Evolutionary conservation across 2,797 vertebrate species (phyloP).

Genomic region (Siniperca obscura): DNA sequence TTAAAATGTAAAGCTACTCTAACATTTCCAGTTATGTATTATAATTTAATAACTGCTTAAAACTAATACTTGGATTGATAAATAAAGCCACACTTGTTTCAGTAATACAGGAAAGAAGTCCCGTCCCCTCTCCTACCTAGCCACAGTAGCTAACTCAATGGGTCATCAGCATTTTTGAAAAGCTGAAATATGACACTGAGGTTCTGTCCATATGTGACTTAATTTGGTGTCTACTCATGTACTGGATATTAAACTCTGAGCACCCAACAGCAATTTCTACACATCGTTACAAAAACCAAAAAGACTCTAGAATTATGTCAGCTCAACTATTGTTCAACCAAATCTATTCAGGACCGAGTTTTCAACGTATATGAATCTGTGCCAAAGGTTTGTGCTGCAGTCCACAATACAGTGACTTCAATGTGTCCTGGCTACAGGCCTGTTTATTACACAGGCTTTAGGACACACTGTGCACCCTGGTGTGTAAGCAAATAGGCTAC

Average conservation of each 20-base stretch:
- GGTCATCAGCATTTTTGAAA: neutral
- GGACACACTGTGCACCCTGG: neutral
- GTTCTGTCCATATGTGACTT: neutral
- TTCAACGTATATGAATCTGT: neutral
- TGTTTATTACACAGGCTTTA: too few species aligned
- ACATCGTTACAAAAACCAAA: too few species aligned
- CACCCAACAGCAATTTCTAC: too few species aligned
- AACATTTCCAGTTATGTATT: neutral
- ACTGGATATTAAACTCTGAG: too few species aligned
- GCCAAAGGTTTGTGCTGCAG: neutral
- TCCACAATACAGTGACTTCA: too few species aligned
- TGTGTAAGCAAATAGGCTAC: neutral
- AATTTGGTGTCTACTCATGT: too few species aligned
- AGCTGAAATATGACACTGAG: neutral
- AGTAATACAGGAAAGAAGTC: too few species aligned
- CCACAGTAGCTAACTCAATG: neutral
- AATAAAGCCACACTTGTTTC: neutral
- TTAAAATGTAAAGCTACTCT: neutral
- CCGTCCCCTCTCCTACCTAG: too few species aligned
- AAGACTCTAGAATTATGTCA: too few species aligned
- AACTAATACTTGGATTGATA: neutral
- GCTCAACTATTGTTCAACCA: neutral
- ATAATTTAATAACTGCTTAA: too few species aligned
- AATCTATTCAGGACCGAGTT: neutral
- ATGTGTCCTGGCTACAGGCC: neutral